A percentile compares a stretch with the other conserved stretches of the same genome.
These are phyloP conservation scores for Thysanoteuthis rhombus DNA, from an alignment of 2,888 invertebrate genomes.

Conservation along the genomic window DNA sequence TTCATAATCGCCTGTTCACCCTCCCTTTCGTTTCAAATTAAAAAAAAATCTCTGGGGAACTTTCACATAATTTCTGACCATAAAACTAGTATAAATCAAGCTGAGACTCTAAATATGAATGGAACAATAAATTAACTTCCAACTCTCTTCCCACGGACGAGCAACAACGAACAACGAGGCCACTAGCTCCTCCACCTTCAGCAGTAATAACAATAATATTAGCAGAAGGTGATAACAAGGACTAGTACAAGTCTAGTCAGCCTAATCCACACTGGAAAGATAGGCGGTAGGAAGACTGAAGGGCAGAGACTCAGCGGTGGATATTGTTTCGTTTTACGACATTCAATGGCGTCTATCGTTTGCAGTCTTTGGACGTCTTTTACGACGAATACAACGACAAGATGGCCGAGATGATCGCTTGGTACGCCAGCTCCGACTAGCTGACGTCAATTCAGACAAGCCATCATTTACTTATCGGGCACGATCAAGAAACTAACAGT, in stretches of 20 bases:
- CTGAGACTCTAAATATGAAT: neutral
- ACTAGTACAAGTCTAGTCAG: neutral
- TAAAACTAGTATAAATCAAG: neutral
- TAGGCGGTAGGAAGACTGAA: neutral
- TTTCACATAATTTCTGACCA: neutral
- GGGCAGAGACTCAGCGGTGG: neutral
- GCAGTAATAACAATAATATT: neutral
- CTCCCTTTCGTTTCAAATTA: neutral
- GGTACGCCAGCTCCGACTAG: neutral
- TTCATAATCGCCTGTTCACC: neutral
- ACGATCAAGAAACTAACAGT: neutral
- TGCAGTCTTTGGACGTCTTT: neutral
- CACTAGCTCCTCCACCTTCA: neutral
- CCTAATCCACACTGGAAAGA: neutral
- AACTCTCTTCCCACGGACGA: neutral
- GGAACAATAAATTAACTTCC: neutral
- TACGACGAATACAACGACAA: neutral
- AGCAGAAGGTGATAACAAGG: neutral
- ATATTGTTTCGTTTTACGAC: slow-evolving; percentile 12
- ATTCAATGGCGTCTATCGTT: neutral
- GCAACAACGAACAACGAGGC: neutral
- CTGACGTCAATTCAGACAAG: neutral
- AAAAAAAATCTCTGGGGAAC: neutral
- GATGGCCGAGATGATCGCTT: neutral
- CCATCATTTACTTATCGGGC: neutral